Evolutionary conservation across 2,113 vertebrate genomes (phyloP).

Genomic region (Toxostoma redivivum): DNA sequence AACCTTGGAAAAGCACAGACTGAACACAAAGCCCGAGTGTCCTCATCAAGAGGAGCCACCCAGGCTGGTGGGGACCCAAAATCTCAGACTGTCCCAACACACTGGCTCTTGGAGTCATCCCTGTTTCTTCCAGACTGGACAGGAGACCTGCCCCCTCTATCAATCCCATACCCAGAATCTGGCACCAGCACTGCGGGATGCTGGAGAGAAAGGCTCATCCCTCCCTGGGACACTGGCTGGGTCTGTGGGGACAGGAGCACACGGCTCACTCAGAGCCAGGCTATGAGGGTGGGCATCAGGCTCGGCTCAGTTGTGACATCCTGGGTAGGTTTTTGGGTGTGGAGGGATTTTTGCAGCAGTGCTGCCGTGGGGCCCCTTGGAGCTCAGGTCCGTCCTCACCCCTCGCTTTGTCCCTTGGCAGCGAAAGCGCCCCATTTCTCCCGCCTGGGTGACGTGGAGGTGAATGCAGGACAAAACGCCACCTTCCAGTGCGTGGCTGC

Average conservation of each 20-base stretch:
- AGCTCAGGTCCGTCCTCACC: not conserved
- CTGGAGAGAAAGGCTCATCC: not conserved
- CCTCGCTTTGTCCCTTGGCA: slow-evolving; percentile 1
- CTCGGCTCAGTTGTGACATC: accelerated
- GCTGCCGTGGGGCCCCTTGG: accelerated
- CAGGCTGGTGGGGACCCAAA: not conserved
- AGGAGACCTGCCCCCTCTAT: not conserved
- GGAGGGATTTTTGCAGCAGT: not conserved
- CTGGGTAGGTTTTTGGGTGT: not conserved
- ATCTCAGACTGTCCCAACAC: not conserved
- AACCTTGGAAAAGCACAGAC: not conserved
- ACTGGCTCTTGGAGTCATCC: not conserved
- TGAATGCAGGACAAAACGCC: slow-evolving; percentile 94
- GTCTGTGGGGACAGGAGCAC: not conserved
- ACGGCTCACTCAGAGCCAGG: accelerated
- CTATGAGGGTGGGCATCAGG: not conserved
- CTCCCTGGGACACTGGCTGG: accelerated
- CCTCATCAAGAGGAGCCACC: not conserved
- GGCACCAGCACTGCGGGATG: accelerated
- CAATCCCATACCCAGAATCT: not conserved
- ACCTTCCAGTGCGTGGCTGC: slow-evolving; percentile 94
- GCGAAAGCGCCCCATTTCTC: slow-evolving; percentile 96
- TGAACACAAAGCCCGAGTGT: not conserved
- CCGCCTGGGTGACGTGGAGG: slow-evolving; percentile 92
- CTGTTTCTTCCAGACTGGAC: not conserved